Evolutionary conservation across 2,888 invertebrate species (phyloP).

Genomic region (Lithodes maja): DNA sequence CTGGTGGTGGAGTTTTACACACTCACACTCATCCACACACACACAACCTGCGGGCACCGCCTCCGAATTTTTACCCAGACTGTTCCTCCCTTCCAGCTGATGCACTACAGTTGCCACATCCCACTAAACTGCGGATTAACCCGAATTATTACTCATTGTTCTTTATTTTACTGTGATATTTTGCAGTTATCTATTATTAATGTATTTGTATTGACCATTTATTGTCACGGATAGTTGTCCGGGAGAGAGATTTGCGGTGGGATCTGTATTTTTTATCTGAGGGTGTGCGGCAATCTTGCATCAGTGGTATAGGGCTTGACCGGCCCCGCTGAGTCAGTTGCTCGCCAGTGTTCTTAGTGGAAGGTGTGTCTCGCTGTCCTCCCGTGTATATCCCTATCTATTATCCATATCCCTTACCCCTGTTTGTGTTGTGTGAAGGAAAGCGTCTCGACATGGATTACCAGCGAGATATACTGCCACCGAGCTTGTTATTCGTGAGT

Average conservation of each 20-base stretch:
- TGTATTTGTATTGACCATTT: background rate
- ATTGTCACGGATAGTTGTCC: background rate
- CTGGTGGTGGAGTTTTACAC: constrained; percentile 22
- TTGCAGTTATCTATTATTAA: background rate
- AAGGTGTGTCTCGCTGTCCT: background rate
- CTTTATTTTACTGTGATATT: constrained; percentile 7
- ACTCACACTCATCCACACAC: constrained; percentile 10
- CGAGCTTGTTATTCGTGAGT: background rate
- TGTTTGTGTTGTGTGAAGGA: background rate
- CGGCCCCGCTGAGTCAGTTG: constrained; percentile 17
- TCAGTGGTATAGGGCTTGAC: background rate
- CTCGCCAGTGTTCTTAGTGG: background rate
- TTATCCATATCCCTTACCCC: background rate
- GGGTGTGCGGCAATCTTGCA: background rate
- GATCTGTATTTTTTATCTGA: background rate
- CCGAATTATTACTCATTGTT: background rate
- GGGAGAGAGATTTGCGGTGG: background rate
- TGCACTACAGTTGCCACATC: constrained; percentile 21
- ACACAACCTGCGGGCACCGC: constrained; percentile 48
- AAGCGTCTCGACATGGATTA: background rate
- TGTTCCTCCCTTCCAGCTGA: constrained; percentile 65
- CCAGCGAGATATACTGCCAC: background rate
- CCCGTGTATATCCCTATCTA: background rate
- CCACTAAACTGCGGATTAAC: background rate
- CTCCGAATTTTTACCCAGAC: constrained; percentile 56